These are phyloP conservation scores for Drosophila longiperda DNA, from an alignment of 2,888 invertebrate genomes.

Conservation along the genomic window DNA sequence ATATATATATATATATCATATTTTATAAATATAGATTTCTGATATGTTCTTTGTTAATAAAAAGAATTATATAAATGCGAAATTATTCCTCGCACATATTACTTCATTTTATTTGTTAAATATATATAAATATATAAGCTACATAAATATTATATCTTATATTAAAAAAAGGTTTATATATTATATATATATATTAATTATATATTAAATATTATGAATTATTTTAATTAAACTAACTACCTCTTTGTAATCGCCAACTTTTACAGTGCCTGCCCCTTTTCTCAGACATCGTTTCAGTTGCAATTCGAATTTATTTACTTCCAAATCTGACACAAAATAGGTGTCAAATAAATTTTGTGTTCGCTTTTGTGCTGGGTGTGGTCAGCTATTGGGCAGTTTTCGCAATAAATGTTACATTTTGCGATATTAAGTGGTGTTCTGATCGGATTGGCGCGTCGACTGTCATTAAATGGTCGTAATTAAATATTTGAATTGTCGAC, in stretches of 20 bases:
- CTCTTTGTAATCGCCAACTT: neutral
- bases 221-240: neutral
- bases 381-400: constrained; percentile 56
- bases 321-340: constrained; percentile 39
- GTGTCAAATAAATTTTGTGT: constrained; percentile 67
- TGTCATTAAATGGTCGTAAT: constrained; percentile 68
- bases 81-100: neutral
- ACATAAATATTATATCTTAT: no score
- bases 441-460: constrained; percentile 42
- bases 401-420: constrained; percentile 41
- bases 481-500: constrained; percentile 64
- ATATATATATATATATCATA: no score
- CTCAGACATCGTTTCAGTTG: neutral
- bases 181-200: no score
- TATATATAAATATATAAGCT: no score
- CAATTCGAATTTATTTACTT: constrained; percentile 32
- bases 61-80: neutral
- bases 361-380: constrained; percentile 56
- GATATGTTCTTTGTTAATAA: neutral
- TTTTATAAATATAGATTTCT: neutral
- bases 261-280: neutral
- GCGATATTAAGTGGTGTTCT: neutral
- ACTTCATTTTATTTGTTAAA: neutral
- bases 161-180: no score
- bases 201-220: neutral